Evolutionary conservation across 2,113 vertebrate genomes (phyloP).

Genomic region (Cololabis saira): DNA sequence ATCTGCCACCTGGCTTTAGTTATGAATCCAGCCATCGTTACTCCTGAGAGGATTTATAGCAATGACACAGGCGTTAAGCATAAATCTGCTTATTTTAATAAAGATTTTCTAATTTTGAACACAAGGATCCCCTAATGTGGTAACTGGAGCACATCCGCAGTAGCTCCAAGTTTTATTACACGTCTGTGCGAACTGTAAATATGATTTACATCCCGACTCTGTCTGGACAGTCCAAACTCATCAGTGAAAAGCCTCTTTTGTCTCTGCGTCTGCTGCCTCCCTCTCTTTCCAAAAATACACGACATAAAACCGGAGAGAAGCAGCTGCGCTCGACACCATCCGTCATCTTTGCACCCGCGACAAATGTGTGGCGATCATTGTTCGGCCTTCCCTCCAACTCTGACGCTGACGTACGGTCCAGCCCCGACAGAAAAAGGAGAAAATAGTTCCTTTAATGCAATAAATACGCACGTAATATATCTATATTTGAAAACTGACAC

Average conservation of each 20-base stretch:
- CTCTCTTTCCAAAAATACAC: conserved; percentile 11
- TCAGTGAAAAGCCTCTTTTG: conserved; percentile 25
- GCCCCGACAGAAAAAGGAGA: neutral
- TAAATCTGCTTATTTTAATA: neutral
- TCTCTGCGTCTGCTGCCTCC: conserved; percentile 8
- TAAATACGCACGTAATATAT: conserved; percentile 1
- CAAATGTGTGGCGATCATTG: conserved; percentile 31
- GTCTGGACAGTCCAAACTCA: conserved; percentile 7
- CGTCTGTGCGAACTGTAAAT: neutral
- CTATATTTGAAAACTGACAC: conserved; percentile 5
- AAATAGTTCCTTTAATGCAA: conserved; percentile 9
- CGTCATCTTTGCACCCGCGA: conserved; percentile 19
- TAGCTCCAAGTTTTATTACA: neutral
- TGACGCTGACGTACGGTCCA: conserved; percentile 18
- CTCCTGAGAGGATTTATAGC: conserved; percentile 32
- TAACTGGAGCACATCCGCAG: neutral
- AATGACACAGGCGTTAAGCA: conserved; percentile 3
- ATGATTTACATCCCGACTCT: conserved; percentile 13
- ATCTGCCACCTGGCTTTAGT: conserved; percentile 68
- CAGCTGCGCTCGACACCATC: conserved; percentile 1
- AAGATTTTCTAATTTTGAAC: conserved; percentile 1
- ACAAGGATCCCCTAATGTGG: no score
- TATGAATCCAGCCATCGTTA: conserved; percentile 24
- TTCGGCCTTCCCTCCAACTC: conserved; percentile 3
- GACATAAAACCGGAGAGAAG: conserved; percentile 2